A percentile compares a stretch with the other conserved stretches of the same genome.
Conservation (phyloP, 2,888 invertebrate genomes). For the Galeopsomyia nigrocyanea region DNA sequence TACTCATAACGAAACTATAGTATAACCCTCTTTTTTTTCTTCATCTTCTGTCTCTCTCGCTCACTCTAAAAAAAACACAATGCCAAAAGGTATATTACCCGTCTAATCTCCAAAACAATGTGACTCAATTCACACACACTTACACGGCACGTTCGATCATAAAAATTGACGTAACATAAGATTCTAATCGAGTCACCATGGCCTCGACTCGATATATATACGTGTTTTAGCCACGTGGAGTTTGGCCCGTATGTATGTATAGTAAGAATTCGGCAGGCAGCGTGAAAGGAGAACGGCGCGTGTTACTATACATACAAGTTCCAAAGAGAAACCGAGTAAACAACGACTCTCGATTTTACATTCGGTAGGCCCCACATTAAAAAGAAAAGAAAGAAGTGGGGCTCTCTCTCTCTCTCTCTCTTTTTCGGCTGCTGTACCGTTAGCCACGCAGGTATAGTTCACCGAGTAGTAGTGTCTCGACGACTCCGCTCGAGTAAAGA, state of each 20-base stretch:
- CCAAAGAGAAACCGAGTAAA: conserved; percentile 12
- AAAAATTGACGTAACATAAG: conserved; percentile 25
- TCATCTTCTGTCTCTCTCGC: no score
- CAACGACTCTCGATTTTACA: conserved; percentile 9
- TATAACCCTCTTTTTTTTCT: no score
- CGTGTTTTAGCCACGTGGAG: conserved; percentile 1
- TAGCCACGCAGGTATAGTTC: conserved; percentile 47
- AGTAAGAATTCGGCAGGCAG: neutral
- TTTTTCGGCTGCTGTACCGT: conserved; percentile 13
- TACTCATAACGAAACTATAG: no score
- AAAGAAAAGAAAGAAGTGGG: neutral
- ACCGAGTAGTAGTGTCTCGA: conserved; percentile 57
- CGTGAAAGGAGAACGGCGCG: conserved; percentile 19
- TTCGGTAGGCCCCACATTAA: conserved; percentile 2
- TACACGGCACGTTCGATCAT: neutral
- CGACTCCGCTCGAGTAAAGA: conserved; percentile 60
- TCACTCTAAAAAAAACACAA: no score
- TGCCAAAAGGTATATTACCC: no score
- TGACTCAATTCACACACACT: conserved; percentile 12
- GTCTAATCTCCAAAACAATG: conserved; percentile 22
- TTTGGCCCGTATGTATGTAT: no score
- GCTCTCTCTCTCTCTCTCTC: neutral
- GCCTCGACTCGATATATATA: conserved; percentile 2
- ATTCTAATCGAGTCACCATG: conserved; percentile 20
- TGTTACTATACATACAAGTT: no score